Percentiles rank a stretch among this genome's conserved stretches.
phyloP scores from a whole-genome alignment of 2,113 vertebrate genomes.

The Pogona vitticeps region DNA sequence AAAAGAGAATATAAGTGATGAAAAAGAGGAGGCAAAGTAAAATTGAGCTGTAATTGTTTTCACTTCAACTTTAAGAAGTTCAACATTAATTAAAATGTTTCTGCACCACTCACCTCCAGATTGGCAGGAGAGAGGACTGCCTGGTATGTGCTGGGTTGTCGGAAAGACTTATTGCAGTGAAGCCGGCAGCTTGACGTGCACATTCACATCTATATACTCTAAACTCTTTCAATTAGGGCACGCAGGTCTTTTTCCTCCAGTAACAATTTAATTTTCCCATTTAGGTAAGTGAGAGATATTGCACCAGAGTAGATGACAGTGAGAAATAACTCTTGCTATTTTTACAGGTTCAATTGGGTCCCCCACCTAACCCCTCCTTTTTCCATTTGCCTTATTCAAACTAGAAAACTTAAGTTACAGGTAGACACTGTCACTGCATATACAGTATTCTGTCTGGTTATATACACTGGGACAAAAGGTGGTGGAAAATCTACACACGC shows the following conservation, averaged over 20 bases:
- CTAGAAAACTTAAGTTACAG: not conserved
- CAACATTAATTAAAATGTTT: slow-evolving; percentile 82
- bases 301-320: not conserved
- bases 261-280: slow-evolving; percentile 17
- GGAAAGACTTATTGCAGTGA: slow-evolving; percentile 31
- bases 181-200: slow-evolving; percentile 37
- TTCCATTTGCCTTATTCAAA: not conserved
- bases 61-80: slow-evolving; percentile 79
- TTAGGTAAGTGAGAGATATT: slow-evolving; percentile 14
- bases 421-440: not conserved
- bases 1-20: slow-evolving; percentile 66
- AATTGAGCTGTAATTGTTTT: slow-evolving; percentile 82
- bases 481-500: too few species aligned
- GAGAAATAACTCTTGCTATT: slow-evolving; percentile 12
- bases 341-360: not conserved
- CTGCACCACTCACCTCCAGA: slow-evolving; percentile 74
- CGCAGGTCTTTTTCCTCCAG: slow-evolving; percentile 13
- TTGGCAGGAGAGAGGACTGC: slow-evolving; percentile 63
- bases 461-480: too few species aligned
- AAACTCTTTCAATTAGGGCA: slow-evolving; percentile 4
- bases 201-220: slow-evolving; percentile 2
- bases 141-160: slow-evolving; percentile 28
- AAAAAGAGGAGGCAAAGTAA: slow-evolving; percentile 75
- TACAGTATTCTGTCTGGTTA: too few species aligned
- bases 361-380: not conserved